These are phyloP conservation scores for Podarcis raffonei DNA, from an alignment of 2,113 vertebrate genomes.

Conservation along the genomic window DNA sequence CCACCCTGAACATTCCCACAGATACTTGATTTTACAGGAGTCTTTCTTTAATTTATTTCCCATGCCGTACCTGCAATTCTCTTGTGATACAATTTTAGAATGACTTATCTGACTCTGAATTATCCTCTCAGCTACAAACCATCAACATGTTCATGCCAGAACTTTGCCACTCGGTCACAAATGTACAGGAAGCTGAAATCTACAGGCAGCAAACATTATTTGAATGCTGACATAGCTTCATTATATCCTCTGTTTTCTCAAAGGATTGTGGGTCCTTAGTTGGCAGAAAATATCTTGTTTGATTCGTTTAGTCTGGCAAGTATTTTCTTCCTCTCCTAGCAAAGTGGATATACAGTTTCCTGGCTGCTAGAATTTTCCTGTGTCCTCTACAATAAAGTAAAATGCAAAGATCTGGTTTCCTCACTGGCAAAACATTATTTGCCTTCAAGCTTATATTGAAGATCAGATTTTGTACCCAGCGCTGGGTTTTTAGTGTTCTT, in stretches of 20 bases:
- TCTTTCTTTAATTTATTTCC: neutral
- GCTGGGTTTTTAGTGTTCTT: neutral
- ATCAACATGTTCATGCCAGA: neutral
- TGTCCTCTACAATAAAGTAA: conserved; percentile 15
- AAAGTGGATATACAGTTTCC: conserved; percentile 4
- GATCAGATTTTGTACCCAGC: conserved; percentile 1
- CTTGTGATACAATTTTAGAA: neutral
- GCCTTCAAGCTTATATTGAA: neutral
- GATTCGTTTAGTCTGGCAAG: neutral
- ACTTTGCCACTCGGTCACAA: neutral
- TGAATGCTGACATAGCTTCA: neutral
- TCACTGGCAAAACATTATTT: neutral
- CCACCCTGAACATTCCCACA: too few relatives aligned
- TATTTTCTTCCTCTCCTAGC: neutral
- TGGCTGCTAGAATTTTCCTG: conserved; percentile 13
- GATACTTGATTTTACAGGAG: neutral
- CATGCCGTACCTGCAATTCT: neutral
- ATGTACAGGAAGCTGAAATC: neutral
- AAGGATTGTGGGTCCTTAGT: neutral
- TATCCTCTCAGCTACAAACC: neutral
- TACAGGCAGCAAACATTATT: neutral
- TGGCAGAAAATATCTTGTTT: neutral
- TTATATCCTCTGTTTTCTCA: rapidly evolving
- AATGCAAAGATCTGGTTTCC: neutral
- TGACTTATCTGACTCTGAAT: too few relatives aligned